These are phyloP conservation scores for Sarcophaga peregrina DNA, from an alignment of 1,140 invertebrate species.

Conservation along the genomic window DNA sequence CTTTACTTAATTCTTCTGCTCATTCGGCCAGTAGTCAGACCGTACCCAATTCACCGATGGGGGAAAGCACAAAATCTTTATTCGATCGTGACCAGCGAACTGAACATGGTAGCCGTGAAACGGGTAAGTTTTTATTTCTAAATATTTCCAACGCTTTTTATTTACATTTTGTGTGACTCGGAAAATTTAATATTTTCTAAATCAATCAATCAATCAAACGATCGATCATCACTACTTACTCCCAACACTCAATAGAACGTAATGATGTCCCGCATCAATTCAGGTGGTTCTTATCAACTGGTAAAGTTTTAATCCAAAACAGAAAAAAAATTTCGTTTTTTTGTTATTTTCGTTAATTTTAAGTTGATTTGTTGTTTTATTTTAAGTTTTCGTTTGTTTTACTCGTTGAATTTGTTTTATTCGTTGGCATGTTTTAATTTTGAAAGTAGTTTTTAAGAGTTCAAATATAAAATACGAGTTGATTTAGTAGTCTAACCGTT, in stretches of 20 bases:
- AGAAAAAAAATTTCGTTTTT: slow-evolving; percentile 32
- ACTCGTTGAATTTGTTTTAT: not conserved
- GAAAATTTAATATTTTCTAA: slow-evolving; percentile 38
- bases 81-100: slow-evolving; percentile 51
- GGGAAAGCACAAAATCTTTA: slow-evolving; percentile 60
- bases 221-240: not conserved
- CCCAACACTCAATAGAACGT: slow-evolving; percentile 50
- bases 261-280: slow-evolving; percentile 59
- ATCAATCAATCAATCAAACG: not conserved
- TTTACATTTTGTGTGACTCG: not conserved
- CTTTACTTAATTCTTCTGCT: slow-evolving; percentile 59
- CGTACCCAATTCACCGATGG: slow-evolving; percentile 56
- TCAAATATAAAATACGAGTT: too few relatives aligned
- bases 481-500: too few relatives aligned
- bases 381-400: slow-evolving; percentile 4
- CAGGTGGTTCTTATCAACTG: slow-evolving; percentile 64
- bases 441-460: too few relatives aligned
- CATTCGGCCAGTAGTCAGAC: slow-evolving; percentile 51
- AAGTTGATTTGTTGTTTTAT: not conserved
- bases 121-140: slow-evolving; percentile 53
- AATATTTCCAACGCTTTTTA: not conserved
- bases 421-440: too few relatives aligned
- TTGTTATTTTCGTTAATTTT: not conserved
- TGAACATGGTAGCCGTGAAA: slow-evolving; percentile 54
- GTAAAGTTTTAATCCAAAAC: slow-evolving; percentile 48